Percentiles rank a stretch among this genome's conserved stretches.
Conservation (phyloP, 2,113 vertebrate genomes). For the Antidorcas marsupialis region DNA sequence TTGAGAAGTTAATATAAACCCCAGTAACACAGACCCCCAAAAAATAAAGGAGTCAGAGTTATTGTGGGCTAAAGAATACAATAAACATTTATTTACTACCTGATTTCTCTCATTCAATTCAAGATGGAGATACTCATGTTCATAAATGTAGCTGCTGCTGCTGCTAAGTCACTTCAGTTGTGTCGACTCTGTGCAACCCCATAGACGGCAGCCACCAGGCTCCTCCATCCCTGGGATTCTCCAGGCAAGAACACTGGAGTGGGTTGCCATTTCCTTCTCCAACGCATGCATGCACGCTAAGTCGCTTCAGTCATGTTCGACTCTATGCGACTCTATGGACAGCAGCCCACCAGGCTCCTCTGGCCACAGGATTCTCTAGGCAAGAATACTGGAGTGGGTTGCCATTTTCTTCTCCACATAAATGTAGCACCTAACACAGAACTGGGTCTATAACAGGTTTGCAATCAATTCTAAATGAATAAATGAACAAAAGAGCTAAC, state of each 20-base stretch:
- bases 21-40: not conserved
- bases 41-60: not conserved
- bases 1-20: not conserved
- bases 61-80: not conserved
- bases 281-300: no score
- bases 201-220: no score
- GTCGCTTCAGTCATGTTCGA: no score
- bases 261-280: no score
- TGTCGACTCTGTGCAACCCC: no score
- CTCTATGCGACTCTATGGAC: no score
- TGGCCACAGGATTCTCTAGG: no score
- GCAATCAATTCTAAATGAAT: not conserved
- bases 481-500: not conserved
- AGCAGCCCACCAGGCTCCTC: no score
- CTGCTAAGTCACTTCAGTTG: no score
- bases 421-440: not conserved
- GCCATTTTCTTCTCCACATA: not conserved
- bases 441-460: not conserved
- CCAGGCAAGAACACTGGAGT: no score
- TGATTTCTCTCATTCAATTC: not conserved
- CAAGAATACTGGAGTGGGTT: no score
- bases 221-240: no score
- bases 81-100: not conserved
- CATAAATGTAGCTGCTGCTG: not conserved
- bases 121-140: not conserved